Conservation (phyloP, 2,113 vertebrate species). For the Dipodomys spectabilis region DNA sequence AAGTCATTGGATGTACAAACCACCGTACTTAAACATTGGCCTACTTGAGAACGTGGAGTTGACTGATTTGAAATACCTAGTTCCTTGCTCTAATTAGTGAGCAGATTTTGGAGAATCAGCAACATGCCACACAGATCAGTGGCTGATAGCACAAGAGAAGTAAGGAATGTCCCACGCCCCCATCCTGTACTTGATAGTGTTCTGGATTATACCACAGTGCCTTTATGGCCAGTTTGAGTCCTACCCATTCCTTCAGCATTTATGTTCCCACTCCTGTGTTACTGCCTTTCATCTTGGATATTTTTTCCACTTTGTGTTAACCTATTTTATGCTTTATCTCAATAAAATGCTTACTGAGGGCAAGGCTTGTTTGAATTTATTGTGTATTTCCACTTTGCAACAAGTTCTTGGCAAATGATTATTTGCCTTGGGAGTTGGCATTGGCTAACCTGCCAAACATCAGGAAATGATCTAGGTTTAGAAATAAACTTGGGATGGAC, state of each 20-base stretch:
- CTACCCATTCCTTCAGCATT: constrained; percentile 23
- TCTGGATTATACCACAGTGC: constrained; percentile 62
- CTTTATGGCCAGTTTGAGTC: constrained; percentile 71
- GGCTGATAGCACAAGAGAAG: constrained; percentile 39
- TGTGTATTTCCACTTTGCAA: constrained; percentile 46
- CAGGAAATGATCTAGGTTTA: not conserved
- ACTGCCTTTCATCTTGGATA: constrained; percentile 54
- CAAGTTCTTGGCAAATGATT: not conserved
- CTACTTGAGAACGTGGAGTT: constrained; percentile 12
- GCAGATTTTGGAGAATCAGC: not conserved
- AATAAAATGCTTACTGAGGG: constrained; percentile 79
- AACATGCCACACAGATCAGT: not conserved
- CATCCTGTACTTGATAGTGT: constrained; percentile 46
- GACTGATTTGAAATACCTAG: constrained; percentile 22
- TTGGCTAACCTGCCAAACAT: not conserved
- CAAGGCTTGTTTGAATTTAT: constrained; percentile 72
- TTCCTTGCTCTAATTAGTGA: constrained; percentile 31
- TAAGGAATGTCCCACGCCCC: not conserved
- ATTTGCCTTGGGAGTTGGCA: not conserved
- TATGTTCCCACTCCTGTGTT: constrained; percentile 57
- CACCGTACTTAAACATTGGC: not conserved
- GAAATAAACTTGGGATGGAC: not conserved
- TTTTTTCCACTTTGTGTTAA: constrained; percentile 74
- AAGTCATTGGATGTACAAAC: not conserved
- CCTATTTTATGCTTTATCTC: constrained; percentile 71